Evolutionary conservation across 92 coral and sea anemone species (phyloP).

Genomic region (Pocillopora meandrina): DNA sequence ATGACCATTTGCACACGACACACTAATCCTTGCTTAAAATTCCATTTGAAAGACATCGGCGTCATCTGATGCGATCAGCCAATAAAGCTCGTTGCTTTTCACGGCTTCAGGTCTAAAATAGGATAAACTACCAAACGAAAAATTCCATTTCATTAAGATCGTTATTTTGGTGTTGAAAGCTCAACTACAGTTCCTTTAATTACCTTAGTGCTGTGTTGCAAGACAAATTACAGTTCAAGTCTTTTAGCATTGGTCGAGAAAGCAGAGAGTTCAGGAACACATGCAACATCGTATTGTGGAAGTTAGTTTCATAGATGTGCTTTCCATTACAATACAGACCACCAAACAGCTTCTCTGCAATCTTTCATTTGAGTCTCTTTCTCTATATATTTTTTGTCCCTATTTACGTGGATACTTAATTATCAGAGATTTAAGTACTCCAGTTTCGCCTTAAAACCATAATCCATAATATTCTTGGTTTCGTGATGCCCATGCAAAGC

Average conservation of each 20-base stretch:
- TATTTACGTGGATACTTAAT: too few species aligned
- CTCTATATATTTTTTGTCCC: too few species aligned
- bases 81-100: not conserved
- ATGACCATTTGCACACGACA: not conserved
- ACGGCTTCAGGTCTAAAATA: not conserved
- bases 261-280: too few species aligned
- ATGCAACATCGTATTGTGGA: too few species aligned
- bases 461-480: too few species aligned
- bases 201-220: not conserved
- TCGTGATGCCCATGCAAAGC: not conserved
- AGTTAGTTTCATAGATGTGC: too few species aligned
- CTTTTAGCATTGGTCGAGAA: too few species aligned
- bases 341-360: too few species aligned
- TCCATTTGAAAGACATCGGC: not conserved
- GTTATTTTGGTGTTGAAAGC: not conserved
- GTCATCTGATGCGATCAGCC: not conserved
- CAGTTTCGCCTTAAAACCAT: too few species aligned
- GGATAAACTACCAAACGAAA: not conserved
- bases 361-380: too few species aligned
- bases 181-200: not conserved
- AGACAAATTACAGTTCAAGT: not conserved
- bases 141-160: not conserved
- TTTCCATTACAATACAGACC: too few species aligned
- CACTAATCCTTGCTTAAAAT: constrained; percentile 11
- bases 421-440: too few species aligned